Conservation (phyloP, 2,888 invertebrate genomes). For the Athrips mouffetella region DNA sequence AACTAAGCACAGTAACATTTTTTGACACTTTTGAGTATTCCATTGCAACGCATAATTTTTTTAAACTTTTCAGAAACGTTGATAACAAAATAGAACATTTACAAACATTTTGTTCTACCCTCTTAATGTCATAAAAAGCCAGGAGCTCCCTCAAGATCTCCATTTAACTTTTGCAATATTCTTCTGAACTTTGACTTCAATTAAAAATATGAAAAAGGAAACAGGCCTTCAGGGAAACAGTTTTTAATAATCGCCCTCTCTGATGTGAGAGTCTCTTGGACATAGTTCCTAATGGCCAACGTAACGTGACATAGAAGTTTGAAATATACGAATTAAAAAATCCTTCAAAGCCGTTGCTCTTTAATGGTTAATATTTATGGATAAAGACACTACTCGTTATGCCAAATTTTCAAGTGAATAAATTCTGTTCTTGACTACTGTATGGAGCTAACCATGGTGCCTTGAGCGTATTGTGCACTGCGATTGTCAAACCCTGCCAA, state of each 20-base stretch:
- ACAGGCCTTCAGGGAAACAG: constrained; percentile 15
- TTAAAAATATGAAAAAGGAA: constrained; percentile 7
- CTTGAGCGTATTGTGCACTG: too few relatives aligned
- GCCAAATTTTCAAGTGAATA: neutral
- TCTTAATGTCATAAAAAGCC: neutral
- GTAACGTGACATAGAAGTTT: constrained; percentile 27
- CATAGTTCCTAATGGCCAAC: constrained; percentile 28
- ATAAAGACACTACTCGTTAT: too few relatives aligned
- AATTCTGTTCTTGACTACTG: too few relatives aligned
- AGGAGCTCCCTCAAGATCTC: neutral
- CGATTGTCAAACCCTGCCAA: too few relatives aligned
- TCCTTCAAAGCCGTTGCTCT: neutral
- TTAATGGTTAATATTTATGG: too few relatives aligned
- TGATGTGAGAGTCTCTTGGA: constrained; percentile 26
- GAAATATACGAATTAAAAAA: constrained; percentile 21
- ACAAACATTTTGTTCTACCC: neutral
- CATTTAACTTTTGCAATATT: neutral
- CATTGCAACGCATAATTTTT: too few relatives aligned
- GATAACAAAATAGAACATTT: neutral
- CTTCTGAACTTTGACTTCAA: constrained; percentile 4
- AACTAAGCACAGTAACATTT: too few relatives aligned
- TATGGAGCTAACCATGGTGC: too few relatives aligned
- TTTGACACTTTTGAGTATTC: too few relatives aligned
- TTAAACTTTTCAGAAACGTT: too few relatives aligned
- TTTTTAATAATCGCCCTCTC: constrained; percentile 23